phyloP scores from a whole-genome alignment of 2,888 invertebrate species.

The Sericinus montela region DNA sequence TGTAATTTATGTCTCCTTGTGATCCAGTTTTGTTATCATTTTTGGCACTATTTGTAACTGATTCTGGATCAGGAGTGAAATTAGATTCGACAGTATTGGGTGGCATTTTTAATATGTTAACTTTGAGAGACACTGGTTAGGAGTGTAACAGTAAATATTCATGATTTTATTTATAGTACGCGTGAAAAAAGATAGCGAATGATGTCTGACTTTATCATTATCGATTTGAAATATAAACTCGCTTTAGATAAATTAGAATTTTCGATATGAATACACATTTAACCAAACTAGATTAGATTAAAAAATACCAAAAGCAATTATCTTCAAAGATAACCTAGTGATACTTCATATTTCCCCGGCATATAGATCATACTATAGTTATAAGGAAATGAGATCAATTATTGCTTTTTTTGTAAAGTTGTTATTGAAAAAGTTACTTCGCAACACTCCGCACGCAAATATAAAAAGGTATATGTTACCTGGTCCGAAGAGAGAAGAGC shows the following conservation, averaged over 20 bases:
- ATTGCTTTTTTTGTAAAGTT: too few species aligned
- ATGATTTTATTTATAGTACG: constrained; percentile 24
- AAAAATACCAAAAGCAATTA: background rate
- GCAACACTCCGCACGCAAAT: too few species aligned
- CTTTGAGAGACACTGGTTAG: background rate
- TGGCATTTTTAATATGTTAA: constrained; percentile 30
- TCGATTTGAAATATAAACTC: constrained; percentile 23
- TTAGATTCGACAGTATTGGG: constrained; percentile 32
- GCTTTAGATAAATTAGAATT: constrained; percentile 8
- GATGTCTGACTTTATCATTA: constrained; percentile 36
- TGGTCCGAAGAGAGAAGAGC: too few species aligned
- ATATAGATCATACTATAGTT: too few species aligned
- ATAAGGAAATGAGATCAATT: too few species aligned
- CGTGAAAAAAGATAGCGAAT: constrained; percentile 26
- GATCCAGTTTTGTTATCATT: constrained; percentile 15
- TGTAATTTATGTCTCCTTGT: constrained; percentile 28
- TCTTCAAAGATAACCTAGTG: too few species aligned
- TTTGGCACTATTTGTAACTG: constrained; percentile 15
- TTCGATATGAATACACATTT: background rate
- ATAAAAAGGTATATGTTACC: too few species aligned
- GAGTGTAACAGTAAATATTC: background rate
- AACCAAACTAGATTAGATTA: constrained; percentile 2
- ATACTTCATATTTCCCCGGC: too few species aligned
- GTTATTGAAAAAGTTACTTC: too few species aligned
- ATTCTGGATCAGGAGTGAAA: constrained; percentile 27